phyloP scores from a whole-genome alignment of 2,888 invertebrate genomes.

The Machimus atricapillus region DNA sequence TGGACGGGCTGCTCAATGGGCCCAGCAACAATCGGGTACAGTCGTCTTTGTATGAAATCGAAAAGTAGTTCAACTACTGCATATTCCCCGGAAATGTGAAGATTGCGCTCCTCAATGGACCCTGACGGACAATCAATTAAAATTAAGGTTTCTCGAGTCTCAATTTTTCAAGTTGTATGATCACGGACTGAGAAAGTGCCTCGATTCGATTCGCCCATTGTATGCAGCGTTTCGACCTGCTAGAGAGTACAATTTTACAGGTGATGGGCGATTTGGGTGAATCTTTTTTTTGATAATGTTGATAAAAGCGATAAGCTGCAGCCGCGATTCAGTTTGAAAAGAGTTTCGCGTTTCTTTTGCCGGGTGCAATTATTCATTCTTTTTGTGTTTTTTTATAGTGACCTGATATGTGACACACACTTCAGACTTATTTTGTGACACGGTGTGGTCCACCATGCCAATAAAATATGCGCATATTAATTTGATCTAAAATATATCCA shows the following conservation, averaged over 20 bases:
- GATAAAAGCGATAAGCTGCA: not conserved
- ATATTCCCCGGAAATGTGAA: slow-evolving; percentile 17
- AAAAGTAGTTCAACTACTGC: slow-evolving; percentile 22
- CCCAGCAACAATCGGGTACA: not conserved
- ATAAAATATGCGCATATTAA: slow-evolving; percentile 11
- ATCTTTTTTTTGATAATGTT: not conserved
- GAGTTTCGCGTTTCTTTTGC: not conserved
- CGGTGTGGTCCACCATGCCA: not conserved
- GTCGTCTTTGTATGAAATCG: not conserved
- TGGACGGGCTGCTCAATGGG: not conserved
- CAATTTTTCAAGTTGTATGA: not conserved
- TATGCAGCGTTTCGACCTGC: not conserved
- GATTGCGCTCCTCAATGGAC: not conserved
- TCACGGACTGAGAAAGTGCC: slow-evolving; percentile 5
- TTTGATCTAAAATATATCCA: not conserved
- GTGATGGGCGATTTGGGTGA: slow-evolving; percentile 19
- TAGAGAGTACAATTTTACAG: not conserved
- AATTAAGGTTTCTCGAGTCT: not conserved
- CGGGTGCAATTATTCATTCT: not conserved
- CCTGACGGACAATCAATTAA: slow-evolving; percentile 24
- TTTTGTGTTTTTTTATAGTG: no score
- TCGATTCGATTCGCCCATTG: not conserved
- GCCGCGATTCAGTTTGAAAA: not conserved
- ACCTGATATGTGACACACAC: not conserved
- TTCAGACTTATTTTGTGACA: not conserved